phyloP scores from a whole-genome alignment of 2,113 vertebrate genomes.

The Tetraodon nigroviridis region DNA sequence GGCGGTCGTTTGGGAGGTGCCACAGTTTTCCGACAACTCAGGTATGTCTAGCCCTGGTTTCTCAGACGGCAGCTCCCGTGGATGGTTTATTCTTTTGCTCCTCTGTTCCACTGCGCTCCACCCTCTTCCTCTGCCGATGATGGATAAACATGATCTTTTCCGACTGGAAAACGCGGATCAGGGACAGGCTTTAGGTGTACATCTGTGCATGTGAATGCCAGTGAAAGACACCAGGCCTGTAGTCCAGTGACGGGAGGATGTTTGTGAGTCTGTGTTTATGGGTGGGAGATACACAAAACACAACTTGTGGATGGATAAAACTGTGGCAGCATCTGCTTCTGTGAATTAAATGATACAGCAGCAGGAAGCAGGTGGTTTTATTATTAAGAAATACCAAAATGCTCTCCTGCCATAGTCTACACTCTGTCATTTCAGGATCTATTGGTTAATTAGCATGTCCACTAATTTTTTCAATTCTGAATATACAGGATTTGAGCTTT shows the following conservation, averaged over 20 bases:
- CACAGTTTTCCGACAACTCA: constrained; percentile 98
- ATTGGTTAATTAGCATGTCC: not conserved
- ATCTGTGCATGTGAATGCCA: constrained; percentile 8
- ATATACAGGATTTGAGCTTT: too few relatives aligned
- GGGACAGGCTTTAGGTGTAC: constrained; percentile 8
- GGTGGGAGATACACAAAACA: constrained; percentile 8
- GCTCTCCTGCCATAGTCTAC: constrained; percentile 36
- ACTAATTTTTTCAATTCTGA: too few relatives aligned
- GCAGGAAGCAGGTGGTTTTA: constrained; percentile 58
- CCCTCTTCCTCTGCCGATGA: constrained; percentile 41
- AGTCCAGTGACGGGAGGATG: constrained; percentile 2
- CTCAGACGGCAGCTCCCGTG: constrained; percentile 22
- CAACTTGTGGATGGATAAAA: constrained; percentile 17
- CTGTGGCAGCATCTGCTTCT: constrained; percentile 30
- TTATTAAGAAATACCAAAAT: constrained; percentile 26
- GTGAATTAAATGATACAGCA: constrained; percentile 35
- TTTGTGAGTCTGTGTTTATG: constrained; percentile 24
- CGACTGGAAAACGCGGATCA: constrained; percentile 55
- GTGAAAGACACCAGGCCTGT: constrained; percentile 14
- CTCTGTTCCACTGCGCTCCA: constrained; percentile 38
- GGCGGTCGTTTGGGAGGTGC: constrained; percentile 84
- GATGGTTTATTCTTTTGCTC: constrained; percentile 45
- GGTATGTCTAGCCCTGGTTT: constrained; percentile 71
- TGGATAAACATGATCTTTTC: constrained; percentile 57
- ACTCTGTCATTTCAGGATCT: constrained; percentile 5